Conservation (phyloP, 2,888 invertebrate genomes). For the Pemphredon lugubris region DNA sequence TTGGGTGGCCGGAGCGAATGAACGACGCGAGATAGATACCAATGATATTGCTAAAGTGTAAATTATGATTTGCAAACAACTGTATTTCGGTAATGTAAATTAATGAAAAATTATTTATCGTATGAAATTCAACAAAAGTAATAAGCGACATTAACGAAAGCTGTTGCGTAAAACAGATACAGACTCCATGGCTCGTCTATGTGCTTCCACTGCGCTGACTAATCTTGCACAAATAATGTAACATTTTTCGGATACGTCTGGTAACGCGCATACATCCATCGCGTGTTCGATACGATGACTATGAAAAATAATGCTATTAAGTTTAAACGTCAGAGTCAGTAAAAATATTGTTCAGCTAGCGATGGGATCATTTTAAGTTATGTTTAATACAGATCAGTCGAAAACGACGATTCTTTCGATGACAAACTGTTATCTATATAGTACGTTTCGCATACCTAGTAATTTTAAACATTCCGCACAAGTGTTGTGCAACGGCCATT, state of each 20-base stretch:
- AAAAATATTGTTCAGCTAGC: no score
- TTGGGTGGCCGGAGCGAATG: no score
- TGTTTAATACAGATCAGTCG: neutral
- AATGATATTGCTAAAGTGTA: no score
- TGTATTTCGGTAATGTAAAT: neutral
- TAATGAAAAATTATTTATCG: neutral
- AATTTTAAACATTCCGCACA: conserved; percentile 11
- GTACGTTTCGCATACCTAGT: no score
- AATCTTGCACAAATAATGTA: conserved; percentile 8
- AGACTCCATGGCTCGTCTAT: conserved; percentile 11
- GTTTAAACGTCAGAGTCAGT: neutral
- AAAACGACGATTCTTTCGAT: no score
- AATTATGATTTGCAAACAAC: no score
- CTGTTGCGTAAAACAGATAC: neutral
- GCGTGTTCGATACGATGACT: conserved; percentile 16
- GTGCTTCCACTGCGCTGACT: conserved; percentile 2
- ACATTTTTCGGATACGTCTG: neutral
- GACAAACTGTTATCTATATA: no score
- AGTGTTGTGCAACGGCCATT: neutral
- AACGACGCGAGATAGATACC: no score
- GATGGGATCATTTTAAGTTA: neutral
- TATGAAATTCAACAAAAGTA: neutral
- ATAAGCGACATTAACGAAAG: neutral
- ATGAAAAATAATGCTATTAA: neutral
- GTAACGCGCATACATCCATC: neutral